Evolutionary conservation across 2,113 vertebrate species (phyloP).

Genomic region (Poeciliopsis prolifica): DNA sequence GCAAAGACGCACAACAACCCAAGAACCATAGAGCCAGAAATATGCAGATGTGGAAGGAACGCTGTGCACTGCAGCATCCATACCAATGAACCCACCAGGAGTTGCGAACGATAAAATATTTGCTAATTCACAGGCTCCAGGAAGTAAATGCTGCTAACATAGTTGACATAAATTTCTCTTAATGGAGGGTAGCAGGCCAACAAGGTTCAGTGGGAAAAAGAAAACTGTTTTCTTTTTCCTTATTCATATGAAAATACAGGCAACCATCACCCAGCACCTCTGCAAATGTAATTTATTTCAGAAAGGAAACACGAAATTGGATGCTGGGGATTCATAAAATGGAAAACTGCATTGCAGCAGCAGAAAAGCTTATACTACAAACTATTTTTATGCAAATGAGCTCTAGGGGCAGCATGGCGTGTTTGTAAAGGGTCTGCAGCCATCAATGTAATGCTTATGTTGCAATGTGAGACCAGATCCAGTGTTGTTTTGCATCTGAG

Average conservation of each 20-base stretch:
- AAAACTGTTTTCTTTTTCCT: constrained; percentile 30
- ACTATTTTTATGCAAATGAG: constrained; percentile 57
- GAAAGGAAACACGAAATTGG: constrained; percentile 48
- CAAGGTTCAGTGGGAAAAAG: constrained; percentile 18
- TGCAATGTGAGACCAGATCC: background rate
- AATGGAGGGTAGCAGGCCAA: constrained; percentile 32
- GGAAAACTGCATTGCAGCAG: constrained; percentile 53
- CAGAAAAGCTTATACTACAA: constrained; percentile 34
- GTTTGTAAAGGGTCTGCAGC: constrained; percentile 17
- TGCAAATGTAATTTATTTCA: constrained; percentile 56
- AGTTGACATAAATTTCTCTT: constrained; percentile 46
- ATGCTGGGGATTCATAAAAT: constrained; percentile 54
- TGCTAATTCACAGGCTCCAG: constrained; percentile 36
- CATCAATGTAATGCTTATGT: constrained; percentile 9
- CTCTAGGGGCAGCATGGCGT: constrained; percentile 9
- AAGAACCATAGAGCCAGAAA: constrained; percentile 10
- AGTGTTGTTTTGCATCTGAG: background rate
- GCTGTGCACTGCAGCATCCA: constrained; percentile 31
- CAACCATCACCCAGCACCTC: constrained; percentile 29
- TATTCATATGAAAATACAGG: constrained; percentile 40
- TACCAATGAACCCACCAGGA: constrained; percentile 31
- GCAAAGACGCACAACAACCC: constrained; percentile 8
- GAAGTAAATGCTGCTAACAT: constrained; percentile 45
- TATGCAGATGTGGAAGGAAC: constrained; percentile 36
- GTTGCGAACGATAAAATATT: constrained; percentile 35